Percentiles rank a stretch among this genome's conserved stretches.
phyloP scores from a whole-genome alignment of 2,888 invertebrate species.

The Chrysopilus asiliformis region DNA sequence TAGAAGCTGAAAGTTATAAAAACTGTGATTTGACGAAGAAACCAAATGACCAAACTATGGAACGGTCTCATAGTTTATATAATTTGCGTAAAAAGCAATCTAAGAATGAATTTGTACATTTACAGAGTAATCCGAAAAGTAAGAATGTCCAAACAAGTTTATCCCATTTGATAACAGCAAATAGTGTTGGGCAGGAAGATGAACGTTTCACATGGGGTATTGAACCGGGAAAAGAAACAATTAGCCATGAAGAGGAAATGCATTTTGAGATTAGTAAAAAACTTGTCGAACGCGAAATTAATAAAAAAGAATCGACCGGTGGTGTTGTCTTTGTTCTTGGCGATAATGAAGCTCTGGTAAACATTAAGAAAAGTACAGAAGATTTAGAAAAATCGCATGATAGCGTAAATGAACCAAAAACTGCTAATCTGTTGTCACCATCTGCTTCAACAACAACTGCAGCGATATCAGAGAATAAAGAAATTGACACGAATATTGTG shows the following conservation, averaged over 20 bases:
- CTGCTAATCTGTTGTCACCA: background rate
- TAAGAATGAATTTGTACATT: too few species aligned
- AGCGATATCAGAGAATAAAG: too few species aligned
- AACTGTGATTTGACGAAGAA: background rate
- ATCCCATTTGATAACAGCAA: slow-evolving; percentile 33
- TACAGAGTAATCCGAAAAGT: background rate
- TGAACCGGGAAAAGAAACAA: slow-evolving; percentile 30
- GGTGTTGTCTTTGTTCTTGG: slow-evolving; percentile 56
- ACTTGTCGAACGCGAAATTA: slow-evolving; percentile 21
- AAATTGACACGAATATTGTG: too few species aligned
- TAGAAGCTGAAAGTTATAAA: too few species aligned
- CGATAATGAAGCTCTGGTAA: slow-evolving; percentile 53
- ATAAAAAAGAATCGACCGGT: slow-evolving; percentile 17
- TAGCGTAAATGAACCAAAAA: background rate
- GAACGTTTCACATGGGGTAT: slow-evolving; percentile 34
- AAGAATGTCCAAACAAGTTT: slow-evolving; percentile 25
- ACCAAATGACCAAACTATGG: background rate
- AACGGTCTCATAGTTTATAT: background rate
- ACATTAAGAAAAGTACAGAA: slow-evolving; percentile 42
- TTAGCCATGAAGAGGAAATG: slow-evolving; percentile 30
- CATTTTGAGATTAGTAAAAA: slow-evolving; percentile 27
- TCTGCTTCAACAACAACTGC: slow-evolving; percentile 2
- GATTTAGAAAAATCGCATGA: slow-evolving; percentile 18
- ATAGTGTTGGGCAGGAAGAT: slow-evolving; percentile 29
- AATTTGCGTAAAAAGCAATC: too few species aligned